Base-by-base conservation (phyloP, 2,797 vertebrate genomes). In the Amniataba percoides region DNA sequence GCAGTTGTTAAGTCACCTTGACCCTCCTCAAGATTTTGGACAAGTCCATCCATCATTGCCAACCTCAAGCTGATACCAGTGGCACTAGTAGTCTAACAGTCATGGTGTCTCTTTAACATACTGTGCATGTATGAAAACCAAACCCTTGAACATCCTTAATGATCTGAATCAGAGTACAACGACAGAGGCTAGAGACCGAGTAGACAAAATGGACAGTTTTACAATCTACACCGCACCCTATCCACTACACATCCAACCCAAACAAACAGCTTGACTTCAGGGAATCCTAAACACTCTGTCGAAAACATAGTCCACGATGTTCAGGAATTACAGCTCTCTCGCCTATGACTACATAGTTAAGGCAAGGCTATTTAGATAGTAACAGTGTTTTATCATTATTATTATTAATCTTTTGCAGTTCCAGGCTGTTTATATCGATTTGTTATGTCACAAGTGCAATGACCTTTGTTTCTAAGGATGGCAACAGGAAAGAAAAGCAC, bases 401-500 rank as follows among this genome's bases (percentile, higher is more conserved):
- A 49, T 36, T 0, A 36, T 2, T 51, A 57, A n/a, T 66, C 61
- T 79, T 31, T n/a, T 36, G 40, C 65, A 55, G 25, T 25, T 69
- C 16, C 34, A 49, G 31, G 34, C 51, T 57, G 21, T 67, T 19
- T 55, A 46, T 66, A 2, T 21, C 51, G 6, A 53, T 71, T 63
- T 36, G 16, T 57, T 66, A 56, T 0, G 8, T 81, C 53, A 73
- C 52, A 65, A 72, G 39, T 57, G 39, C 68, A 68, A 45, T 73
- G 51, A 31, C 7, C 68, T 43, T 68, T 52, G 61, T 61, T 70
- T 74, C 60, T 52, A 25, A 34, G 5, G 51, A 62, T 51, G 53
- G 5, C 2, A 45, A 48, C 43, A 40, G 43, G 40, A 73, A 46
- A 57, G 57, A 77, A 72, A 82, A 76, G 82, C 81, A 82, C 79